Percentiles rank a stretch among this genome's conserved stretches.
phyloP scores from a whole-genome alignment of 2,797 vertebrate species.

The Cichlasoma orientale region DNA sequence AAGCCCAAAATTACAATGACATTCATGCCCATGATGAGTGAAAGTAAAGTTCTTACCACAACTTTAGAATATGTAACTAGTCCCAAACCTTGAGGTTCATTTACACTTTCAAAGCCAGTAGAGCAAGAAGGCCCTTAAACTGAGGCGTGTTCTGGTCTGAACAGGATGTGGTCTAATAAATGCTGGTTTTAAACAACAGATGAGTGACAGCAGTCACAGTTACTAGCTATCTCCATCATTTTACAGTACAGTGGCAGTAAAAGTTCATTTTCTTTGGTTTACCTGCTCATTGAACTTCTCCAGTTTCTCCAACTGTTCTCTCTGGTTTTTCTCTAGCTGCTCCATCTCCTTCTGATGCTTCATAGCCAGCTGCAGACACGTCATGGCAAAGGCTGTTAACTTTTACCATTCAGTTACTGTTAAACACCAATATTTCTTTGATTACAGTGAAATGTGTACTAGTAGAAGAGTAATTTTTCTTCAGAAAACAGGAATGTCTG shows the following conservation, averaged over 20 bases:
- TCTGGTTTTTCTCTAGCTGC: constrained; percentile 93
- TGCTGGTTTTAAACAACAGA: neutral
- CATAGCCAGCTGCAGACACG: constrained; percentile 89
- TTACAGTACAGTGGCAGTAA: neutral
- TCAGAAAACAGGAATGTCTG: neutral
- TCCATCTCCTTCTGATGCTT: constrained; percentile 99
- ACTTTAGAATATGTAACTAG: neutral
- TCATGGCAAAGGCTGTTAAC: neutral
- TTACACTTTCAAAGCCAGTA: constrained; percentile 11
- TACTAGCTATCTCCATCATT: neutral
- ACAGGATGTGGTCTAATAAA: neutral
- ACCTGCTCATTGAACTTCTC: constrained; percentile 99
- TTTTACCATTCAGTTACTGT: neutral
- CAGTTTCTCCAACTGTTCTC: constrained; percentile 93
- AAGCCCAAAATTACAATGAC: fast-evolving
- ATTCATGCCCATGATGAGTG: neutral
- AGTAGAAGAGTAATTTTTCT: neutral
- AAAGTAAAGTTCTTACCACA: neutral
- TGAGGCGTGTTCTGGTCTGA: neutral
- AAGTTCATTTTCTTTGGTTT: constrained; percentile 24
- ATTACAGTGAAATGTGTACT: neutral
- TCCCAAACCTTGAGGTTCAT: neutral
- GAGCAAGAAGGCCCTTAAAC: neutral
- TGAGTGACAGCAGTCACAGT: neutral
- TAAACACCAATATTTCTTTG: neutral